phyloP scores from a whole-genome alignment of 2,797 vertebrate species.

The Mico argentatus region DNA sequence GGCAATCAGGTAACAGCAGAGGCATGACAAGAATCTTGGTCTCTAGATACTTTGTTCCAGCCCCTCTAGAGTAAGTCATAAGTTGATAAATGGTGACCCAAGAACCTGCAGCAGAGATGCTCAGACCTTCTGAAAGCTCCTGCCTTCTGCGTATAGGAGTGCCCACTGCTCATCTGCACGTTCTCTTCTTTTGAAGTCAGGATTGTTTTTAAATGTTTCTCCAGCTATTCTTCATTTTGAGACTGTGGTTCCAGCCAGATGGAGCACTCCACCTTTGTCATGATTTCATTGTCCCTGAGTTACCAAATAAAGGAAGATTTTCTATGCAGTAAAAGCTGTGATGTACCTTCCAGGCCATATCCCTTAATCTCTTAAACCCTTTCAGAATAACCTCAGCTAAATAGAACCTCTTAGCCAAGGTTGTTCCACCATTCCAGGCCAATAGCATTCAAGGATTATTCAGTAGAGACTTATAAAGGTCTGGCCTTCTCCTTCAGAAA shows the following conservation, averaged over 20 bases:
- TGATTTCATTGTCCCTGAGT: background rate
- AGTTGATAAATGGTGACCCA: background rate
- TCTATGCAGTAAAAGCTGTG: background rate
- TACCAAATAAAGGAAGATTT: background rate
- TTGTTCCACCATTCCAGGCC: background rate
- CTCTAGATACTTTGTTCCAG: background rate
- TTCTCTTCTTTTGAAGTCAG: background rate
- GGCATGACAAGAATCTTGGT: background rate
- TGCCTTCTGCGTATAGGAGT: background rate
- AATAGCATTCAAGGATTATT: background rate
- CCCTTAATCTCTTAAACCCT: fast-evolving
- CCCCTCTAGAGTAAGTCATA: fast-evolving
- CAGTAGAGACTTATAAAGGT: fast-evolving
- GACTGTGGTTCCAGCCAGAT: background rate
- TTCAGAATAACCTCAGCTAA: background rate
- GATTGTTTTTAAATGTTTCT: background rate
- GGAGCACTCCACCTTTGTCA: background rate
- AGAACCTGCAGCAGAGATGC: fast-evolving
- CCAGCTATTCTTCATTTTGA: background rate
- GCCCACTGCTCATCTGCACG: fast-evolving
- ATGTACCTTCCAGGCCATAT: fast-evolving
- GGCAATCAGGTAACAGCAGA: fast-evolving
- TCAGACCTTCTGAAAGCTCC: background rate
- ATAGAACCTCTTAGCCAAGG: fast-evolving
- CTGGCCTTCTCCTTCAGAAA: background rate